Conservation (phyloP, 1,140 invertebrate species). For the Eciton burchellii region DNA sequence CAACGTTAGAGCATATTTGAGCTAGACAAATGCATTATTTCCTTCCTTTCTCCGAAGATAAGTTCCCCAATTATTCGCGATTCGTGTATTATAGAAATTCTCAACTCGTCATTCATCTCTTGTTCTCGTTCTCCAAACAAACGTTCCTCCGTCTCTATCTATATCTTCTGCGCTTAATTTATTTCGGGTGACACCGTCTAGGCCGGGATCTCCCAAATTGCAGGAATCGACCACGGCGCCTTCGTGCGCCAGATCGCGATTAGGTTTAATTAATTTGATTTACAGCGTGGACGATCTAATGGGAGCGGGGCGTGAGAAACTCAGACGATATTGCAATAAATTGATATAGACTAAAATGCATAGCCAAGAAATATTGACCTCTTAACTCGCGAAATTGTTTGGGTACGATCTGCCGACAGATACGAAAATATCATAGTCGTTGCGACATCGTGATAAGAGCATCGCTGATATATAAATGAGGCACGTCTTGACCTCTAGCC, state of each 20-base stretch:
- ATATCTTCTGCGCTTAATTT: constrained; percentile 61
- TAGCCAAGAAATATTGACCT: neutral
- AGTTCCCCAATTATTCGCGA: neutral
- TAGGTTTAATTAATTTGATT: constrained; percentile 56
- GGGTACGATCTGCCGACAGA: neutral
- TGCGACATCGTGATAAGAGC: neutral
- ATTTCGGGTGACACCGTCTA: constrained; percentile 45
- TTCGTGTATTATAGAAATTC: constrained; percentile 3
- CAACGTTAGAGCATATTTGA: neutral
- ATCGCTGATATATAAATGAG: constrained; percentile 13
- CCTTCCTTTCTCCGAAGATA: neutral
- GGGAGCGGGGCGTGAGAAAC: neutral
- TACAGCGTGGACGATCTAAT: constrained; percentile 21
- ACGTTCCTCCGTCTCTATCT: constrained; percentile 51
- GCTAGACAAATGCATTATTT: neutral
- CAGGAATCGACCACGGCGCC: constrained; percentile 31
- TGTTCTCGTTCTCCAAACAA: constrained; percentile 32
- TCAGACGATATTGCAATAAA: neutral
- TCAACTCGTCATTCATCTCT: constrained; percentile 36
- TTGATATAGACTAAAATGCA: neutral
- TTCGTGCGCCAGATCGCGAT: constrained; percentile 35
- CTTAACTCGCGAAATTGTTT: neutral
- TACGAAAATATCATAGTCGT: neutral
- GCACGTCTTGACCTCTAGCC: neutral
- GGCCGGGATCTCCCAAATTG: constrained; percentile 26